Base-by-base conservation (phyloP, 2,888 invertebrate species). In the Temnothorax rugatulus region DNA sequence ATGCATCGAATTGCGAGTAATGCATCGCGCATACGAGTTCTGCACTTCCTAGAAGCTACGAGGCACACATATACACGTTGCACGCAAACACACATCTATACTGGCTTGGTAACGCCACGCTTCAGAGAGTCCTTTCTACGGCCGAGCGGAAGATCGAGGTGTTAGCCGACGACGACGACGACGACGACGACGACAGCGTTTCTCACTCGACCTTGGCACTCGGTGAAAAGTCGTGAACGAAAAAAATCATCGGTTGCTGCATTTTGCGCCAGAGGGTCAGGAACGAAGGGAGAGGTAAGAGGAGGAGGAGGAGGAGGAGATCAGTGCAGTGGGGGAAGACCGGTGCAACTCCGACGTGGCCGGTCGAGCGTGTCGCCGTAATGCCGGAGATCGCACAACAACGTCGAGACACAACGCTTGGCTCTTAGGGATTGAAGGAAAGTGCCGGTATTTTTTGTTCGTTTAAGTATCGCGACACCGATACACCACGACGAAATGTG, bases 151-250 rank as follows among this genome's bases (percentile, higher is more conserved):
- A 86, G 87, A 86, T 83, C 84, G 47, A 73, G 82, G 41, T 50
- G 61, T 38, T 57, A 61, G 41, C 18, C 77, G 82, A 82, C 54
- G 63, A 44, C 47, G 61, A 29, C 29, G 29, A 34, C 63, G 76
- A 47, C 44, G 44, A 64, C 66, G 66, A 18, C 34, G 61, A 34
- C 73, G 68, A 21, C 57, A 75, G 52, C 66, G 29, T 61, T 73
- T 82, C 59, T 61, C 82, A 63, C 59, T 34, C 73, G 84, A 77
- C 87, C 84, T 87, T 84, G 85, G 61, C 84, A 59, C 21, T 63
- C 79, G 76, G 66, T 79, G 88, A 87, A 87, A 89, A 83, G 63
- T 84, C 63, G 25, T 63, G 21, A 44, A 57, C 9, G 54, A 69
- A 77, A 64, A 83, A 83, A 77, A 75, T 82, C 41, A 34, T 44